A percentile compares a stretch with the other conserved stretches of the same genome.
Evolutionary conservation across 2,113 vertebrate genomes (phyloP).

Genomic region (Hydropotes inermis): DNA sequence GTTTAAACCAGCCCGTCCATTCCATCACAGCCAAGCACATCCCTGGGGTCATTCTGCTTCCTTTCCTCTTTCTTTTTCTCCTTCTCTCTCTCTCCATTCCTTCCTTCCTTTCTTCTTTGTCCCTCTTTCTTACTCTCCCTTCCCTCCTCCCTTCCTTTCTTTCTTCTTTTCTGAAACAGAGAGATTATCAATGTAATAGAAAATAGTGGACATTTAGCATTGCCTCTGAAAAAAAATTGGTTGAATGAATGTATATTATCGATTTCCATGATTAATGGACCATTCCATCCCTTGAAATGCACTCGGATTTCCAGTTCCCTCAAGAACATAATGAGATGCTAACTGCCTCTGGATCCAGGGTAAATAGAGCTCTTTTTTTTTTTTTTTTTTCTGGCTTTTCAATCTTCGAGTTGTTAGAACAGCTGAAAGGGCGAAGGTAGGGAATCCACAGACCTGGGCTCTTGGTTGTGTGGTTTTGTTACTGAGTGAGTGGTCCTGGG

Average conservation of each 20-base stretch:
- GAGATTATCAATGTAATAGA: conserved; percentile 73
- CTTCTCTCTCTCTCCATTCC: accelerated
- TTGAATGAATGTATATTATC: conserved; percentile 65
- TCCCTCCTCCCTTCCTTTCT: neutral
- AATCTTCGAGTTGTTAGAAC: neutral
- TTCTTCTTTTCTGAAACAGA: neutral
- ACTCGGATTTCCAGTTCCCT: conserved; percentile 72
- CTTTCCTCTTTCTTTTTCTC: accelerated
- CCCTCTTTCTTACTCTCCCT: accelerated
- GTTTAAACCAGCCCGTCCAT: conserved; percentile 75
- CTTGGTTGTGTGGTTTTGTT: neutral
- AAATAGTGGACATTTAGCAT: conserved; percentile 62
- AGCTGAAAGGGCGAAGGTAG: neutral
- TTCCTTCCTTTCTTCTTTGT: accelerated
- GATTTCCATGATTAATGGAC: conserved; percentile 77
- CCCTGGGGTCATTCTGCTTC: conserved; percentile 53
- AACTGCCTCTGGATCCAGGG: neutral
- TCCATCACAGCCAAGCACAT: conserved; percentile 44
- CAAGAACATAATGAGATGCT: conserved; percentile 46
- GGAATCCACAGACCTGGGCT: neutral
- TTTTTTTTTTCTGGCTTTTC: conserved; percentile 1
- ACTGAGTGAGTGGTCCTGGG: neutral
- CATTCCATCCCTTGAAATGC: conserved; percentile 54
- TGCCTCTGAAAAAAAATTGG: conserved; percentile 65
- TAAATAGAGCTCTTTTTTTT: conserved; percentile 47